phyloP scores from a whole-genome alignment of 1,140 invertebrate species.

The Oedothorax gibbosus region DNA sequence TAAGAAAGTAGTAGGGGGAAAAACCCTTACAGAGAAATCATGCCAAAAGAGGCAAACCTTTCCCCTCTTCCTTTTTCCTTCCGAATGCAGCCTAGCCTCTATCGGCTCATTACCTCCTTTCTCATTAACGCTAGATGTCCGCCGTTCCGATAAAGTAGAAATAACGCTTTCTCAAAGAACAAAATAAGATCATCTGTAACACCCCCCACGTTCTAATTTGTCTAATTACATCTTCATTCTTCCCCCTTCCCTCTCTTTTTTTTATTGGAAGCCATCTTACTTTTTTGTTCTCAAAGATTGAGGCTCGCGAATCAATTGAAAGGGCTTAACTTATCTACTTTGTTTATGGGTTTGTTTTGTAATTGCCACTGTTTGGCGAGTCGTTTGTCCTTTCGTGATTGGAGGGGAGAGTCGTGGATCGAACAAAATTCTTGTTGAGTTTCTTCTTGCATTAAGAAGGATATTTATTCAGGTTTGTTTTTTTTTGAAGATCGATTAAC shows the following conservation, averaged over 20 bases:
- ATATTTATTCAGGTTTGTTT: no score
- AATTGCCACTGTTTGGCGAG: conserved; percentile 49
- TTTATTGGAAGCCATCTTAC: conserved; percentile 8
- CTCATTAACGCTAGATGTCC: conserved; percentile 45
- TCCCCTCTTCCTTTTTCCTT: conserved; percentile 7
- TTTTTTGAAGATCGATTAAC: no score
- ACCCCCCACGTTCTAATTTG: conserved; percentile 49
- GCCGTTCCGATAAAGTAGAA: conserved; percentile 50
- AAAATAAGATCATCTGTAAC: conserved; percentile 39
- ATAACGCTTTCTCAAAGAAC: conserved; percentile 45
- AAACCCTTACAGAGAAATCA: not conserved
- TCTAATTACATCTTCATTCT: conserved; percentile 57
- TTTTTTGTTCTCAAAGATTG: conserved; percentile 35
- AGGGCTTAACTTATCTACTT: conserved; percentile 56
- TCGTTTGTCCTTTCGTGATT: conserved; percentile 50
- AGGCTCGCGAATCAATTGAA: conserved; percentile 37
- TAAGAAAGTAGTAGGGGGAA: not conserved
- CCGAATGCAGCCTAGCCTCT: not conserved
- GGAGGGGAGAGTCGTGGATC: not conserved
- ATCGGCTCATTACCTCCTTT: conserved; percentile 50
- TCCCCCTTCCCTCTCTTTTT: not conserved
- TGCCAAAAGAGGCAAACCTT: conserved; percentile 22
- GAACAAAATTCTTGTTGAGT: no score
- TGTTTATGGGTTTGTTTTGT: conserved; percentile 60
- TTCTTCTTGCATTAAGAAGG: no score